Base-by-base conservation (phyloP, 2,113 vertebrate genomes). In the Ceyx margarethae region DNA sequence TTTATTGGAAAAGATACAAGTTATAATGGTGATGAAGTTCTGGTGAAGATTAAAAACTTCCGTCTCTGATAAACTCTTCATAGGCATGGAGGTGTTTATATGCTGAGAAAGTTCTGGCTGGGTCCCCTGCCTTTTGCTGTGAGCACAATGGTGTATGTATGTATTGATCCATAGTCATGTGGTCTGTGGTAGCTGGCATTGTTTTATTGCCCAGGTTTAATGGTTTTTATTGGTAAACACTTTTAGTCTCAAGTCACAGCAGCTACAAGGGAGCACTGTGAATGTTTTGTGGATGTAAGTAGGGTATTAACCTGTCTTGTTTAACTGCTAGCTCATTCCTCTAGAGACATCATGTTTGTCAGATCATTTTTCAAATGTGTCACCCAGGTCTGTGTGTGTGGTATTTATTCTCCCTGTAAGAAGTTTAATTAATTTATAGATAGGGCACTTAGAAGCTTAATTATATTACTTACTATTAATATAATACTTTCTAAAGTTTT, bases 281-380 rank as follows among this genome's bases (percentile, higher is more conserved):
- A 90, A 86, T 91, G 92, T 90, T 91, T 90, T 89, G 65, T 81
- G 90, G 94, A 75, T 91, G 33, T 82, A 91, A 81, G 51, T 25
- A 91, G 89, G 89, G 95, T 90, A 96, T 97, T 97, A 96, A 96
- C 95, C 93, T 94, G 95, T 95, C 93, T 85, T 69, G 56, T 91
- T 87, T 89, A 89, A 89, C 95, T 94, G 91, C 96, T 89, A 91
- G 87, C 57, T 87, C 72, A 33, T 94, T 91, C 96, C 97, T 96
- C 96, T 80, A 46, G 92, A 77, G 95, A 77, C 79, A 97, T 97
- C 92, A 95, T 81, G 89, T 96, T 97, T 96, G 96, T 96, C 96
- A 97, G 96, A 93, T 97, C 95, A 90, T 97, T 97, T 96, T 95
- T 97, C 96, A 97, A 46, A 75, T 43, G 56, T 71, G 54, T 90